These are phyloP conservation scores for Selene dorsalis DNA, from an alignment of 2,797 vertebrate genomes.

Conservation along the genomic window DNA sequence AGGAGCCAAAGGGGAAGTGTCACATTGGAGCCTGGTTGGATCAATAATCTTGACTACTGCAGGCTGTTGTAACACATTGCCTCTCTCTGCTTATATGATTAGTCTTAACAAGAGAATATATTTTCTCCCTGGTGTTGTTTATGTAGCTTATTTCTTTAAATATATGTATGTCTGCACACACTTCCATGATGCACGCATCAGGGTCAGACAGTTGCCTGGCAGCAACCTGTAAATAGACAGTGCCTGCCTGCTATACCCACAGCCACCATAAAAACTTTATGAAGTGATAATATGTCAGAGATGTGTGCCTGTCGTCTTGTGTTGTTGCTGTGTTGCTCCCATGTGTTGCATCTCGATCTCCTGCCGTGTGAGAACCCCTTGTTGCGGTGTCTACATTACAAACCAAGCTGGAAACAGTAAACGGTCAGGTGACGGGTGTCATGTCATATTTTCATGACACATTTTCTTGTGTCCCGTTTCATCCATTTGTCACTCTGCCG, in stretches of 20 bases:
- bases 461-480: not conserved
- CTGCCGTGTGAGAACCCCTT: not conserved
- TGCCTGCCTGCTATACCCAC: no score
- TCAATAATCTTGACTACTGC: conserved; percentile 5
- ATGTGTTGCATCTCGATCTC: not conserved
- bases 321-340: not conserved
- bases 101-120: conserved; percentile 20
- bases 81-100: conserved; percentile 12
- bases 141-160: not conserved
- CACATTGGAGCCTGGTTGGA: conserved; percentile 14
- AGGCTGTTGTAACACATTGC: conserved; percentile 2
- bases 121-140: conserved; percentile 2
- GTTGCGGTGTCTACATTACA: not conserved
- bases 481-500: not conserved
- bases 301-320: not conserved
- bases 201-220: conserved; percentile 68
- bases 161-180: not conserved
- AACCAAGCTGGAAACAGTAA: not conserved
- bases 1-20: not conserved
- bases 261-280: not conserved
- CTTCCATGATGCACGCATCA: conserved; percentile 20
- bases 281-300: not conserved
- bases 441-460: not conserved
- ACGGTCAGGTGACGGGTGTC: not conserved
- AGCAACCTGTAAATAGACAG: conserved; percentile 38